Conservation (phyloP, 2,797 vertebrate species). For the Squalus acanthias region DNA sequence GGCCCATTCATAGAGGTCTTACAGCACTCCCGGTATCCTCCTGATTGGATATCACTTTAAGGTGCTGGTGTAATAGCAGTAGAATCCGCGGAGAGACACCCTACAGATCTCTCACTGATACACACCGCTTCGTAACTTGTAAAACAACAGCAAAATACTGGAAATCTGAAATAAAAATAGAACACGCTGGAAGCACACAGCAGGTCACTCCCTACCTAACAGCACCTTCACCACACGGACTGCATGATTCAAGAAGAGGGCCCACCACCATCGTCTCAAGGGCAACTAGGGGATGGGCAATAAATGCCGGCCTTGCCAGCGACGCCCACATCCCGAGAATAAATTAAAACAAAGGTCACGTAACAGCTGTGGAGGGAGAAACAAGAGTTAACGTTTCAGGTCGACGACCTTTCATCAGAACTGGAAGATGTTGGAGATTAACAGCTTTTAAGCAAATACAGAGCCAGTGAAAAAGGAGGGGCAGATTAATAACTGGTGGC, state of each 20-base stretch:
- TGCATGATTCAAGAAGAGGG: neutral
- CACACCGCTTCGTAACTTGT: neutral
- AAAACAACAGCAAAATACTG: neutral
- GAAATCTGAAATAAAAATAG: neutral
- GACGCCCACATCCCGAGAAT: neutral
- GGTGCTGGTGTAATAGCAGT: neutral
- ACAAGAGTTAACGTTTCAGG: neutral
- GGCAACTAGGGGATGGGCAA: neutral
- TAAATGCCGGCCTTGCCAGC: too few relatives aligned
- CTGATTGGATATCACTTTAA: neutral
- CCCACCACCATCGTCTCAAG: neutral
- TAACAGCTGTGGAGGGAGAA: neutral
- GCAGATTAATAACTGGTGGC: neutral
- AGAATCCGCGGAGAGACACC: neutral
- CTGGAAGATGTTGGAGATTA: neutral
- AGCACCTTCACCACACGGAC: neutral
- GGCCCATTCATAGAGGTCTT: neutral
- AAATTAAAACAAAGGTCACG: neutral
- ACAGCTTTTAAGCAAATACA: slow-evolving; percentile 3
- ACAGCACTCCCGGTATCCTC: neutral
- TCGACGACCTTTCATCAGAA: neutral
- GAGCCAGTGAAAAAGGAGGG: neutral
- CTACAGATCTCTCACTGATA: neutral
- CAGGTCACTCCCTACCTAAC: neutral
- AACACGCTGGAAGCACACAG: neutral